Evolutionary conservation across 23 tunicate species (phyloP), one percentile per base, ranked within the genome.

Genomic region (Aplidium turbinatum): DNA sequence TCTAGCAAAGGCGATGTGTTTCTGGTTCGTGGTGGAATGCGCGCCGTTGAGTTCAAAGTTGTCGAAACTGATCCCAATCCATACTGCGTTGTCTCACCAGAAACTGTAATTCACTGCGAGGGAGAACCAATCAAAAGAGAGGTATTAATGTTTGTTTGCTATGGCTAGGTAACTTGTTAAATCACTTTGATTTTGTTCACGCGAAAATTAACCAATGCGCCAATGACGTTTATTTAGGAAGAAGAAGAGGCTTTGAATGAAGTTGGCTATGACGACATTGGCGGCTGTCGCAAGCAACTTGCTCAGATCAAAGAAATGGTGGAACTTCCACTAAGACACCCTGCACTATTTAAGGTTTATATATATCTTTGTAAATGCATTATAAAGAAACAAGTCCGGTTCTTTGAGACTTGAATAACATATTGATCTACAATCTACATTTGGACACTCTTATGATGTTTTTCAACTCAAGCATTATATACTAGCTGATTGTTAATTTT

Each of bases 291-390:
- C 25, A 93, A 93, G 64, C 98, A 93, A 72, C 67, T 93, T 31
- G 98, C 98, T 11, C 98, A 86, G 39, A 93, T 93, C 70, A 89
- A 89, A 35, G 98, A 93, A 35, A 93, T 93, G 98, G 98, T 93
- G 6, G 98, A 93, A 52, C 73, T 93, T 18, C 98, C 98, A 19
- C 72, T 93, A 27, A 58, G 98, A 11, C 98, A 93, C 54, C 98
- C 98, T 32, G 94, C 88, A 45, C 72, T 93, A 21, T 93, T 93
- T 85, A 93, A 87, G 74, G 87, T 82, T 35, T 68, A 28, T 33
- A 42, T 13, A 13, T 9, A 42, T 9, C 13, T 42, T 42, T 9
- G 13, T 9, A 13, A 42, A 9, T 42, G 48, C 48, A 9, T 42
- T 42, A 42, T n/a, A n/a, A n/a, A n/a, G n/a, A n/a, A n/a, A n/a